Evolutionary conservation across 2,888 invertebrate species (phyloP), one percentile per base, ranked within the genome.

Genomic region (Ectemnius lituratus): DNA sequence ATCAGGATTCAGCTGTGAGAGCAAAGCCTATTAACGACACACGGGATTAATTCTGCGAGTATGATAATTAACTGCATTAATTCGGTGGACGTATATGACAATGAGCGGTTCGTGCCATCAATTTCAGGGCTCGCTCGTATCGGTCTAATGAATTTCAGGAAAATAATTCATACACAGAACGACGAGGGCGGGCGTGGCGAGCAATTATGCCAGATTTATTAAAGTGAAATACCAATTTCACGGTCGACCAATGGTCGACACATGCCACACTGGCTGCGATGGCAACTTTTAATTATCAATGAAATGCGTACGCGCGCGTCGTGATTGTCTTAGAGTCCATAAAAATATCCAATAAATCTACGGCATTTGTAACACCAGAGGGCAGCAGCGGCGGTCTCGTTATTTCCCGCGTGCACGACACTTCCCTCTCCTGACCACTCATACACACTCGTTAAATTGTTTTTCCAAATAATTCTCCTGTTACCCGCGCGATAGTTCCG

Each of bases 141-240:
- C 65, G 67, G 52, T 67, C 74, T 73, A 80, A 82, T 82, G 82
- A 82, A 82, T 82, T 82, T 78, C 45, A 68, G 23, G 67, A 71
- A 37, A 70, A 78, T 68, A 79, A 79, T 78, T 80, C 80, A 76
- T 82, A 62, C 72, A 72, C 66, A 72, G 4, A 6, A 13, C 49
- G 28, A 56, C 72, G 61, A 58, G 62, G 56, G 69, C 70, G 56
- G 67, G 78, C 62, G 70, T 64, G 49, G 62, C 62, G 46, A 46
- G 62, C 56, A 60, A 66, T 73, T 72, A 75, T 61, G 74, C 78
- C 76, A 76, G 77, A 76, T 75, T 73, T 73, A 76, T 74, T 78
- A 72, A 66, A 76, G 69, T 67, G 70, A 62, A 65, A 70, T 76
- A 76, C 65, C 80, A 80, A 80, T 80, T 79, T 80, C 75, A 70